phyloP scores from a whole-genome alignment of 2,113 vertebrate genomes.

The Mellivora capensis region DNA sequence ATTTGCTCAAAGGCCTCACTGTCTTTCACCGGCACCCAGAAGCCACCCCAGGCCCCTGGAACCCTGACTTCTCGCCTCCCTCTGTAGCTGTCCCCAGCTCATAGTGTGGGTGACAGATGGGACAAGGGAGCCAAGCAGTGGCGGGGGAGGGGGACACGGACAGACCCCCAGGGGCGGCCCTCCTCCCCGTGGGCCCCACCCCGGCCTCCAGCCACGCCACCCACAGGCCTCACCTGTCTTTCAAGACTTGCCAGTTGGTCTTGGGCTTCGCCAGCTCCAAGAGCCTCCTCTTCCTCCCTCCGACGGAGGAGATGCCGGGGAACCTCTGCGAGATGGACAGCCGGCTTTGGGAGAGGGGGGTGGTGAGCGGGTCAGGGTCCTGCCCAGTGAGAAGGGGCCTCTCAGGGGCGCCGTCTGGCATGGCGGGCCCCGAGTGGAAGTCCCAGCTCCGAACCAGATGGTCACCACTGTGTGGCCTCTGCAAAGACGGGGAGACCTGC shows the following conservation, averaged over 20 bases:
- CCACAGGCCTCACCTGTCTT: conserved; percentile 51
- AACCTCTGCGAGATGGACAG: background rate
- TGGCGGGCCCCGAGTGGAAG: background rate
- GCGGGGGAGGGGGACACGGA: rapidly evolving
- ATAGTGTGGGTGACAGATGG: rapidly evolving
- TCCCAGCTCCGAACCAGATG: background rate
- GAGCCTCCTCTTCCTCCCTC: background rate
- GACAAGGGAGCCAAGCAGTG: rapidly evolving
- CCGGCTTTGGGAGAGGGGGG: background rate
- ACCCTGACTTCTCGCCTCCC: background rate
- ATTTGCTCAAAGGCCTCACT: background rate
- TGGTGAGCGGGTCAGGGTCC: background rate
- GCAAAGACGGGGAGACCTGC: background rate
- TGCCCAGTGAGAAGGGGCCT: background rate
- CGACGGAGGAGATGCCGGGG: rapidly evolving
- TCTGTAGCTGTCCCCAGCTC: background rate
- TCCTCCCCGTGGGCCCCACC: background rate
- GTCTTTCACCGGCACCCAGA: background rate
- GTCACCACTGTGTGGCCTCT: background rate
- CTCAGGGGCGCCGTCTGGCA: background rate
- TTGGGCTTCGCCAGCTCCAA: conserved; percentile 63
- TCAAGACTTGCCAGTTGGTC: conserved; percentile 35
- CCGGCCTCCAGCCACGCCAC: rapidly evolving
- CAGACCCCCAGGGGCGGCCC: background rate
- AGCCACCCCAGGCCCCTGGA: background rate